Percentiles rank a stretch among this genome's conserved stretches.
Conservation (phyloP, 2,113 vertebrate genomes). For the Syngnathoides biaculeatus region DNA sequence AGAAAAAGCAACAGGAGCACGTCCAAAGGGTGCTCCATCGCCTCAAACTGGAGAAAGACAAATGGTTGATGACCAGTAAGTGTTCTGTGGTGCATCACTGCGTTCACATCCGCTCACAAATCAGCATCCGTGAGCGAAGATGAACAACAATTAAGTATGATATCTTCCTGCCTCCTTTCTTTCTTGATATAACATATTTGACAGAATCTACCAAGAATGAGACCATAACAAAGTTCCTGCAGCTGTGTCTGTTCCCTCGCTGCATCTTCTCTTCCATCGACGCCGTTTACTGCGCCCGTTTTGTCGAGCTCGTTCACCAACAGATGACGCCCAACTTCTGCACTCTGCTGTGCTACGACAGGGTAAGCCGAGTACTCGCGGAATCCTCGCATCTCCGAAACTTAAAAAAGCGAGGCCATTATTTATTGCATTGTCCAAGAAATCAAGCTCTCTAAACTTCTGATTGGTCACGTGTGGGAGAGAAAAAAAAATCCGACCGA, state of each 20-base stretch:
- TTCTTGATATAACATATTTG: slow-evolving; percentile 10
- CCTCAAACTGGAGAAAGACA: slow-evolving; percentile 96
- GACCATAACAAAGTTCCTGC: slow-evolving; percentile 98
- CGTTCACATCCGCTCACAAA: neutral
- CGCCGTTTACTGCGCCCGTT: slow-evolving; percentile 95
- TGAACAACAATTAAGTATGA: neutral
- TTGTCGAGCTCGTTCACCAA: slow-evolving; percentile 96
- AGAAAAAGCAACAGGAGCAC: slow-evolving; percentile 95
- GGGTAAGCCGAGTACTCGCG: slow-evolving; percentile 75
- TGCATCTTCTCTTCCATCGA: slow-evolving; percentile 99
- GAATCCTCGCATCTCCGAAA: neutral
- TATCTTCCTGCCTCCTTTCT: neutral
- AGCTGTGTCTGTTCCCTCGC: slow-evolving; percentile 96
- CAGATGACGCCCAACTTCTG: slow-evolving; percentile 99
- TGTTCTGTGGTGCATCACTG: neutral
- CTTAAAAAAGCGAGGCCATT: no score
- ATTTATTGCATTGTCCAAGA: no score
- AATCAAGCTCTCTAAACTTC: no score
- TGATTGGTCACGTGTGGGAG: no score
- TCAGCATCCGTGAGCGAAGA: no score
- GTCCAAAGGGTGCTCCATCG: slow-evolving; percentile 92
- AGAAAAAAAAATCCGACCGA: no score
- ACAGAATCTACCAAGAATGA: slow-evolving; percentile 98
- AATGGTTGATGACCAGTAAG: slow-evolving; percentile 98
- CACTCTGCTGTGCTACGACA: slow-evolving; percentile 94